Conservation (phyloP, 2,888 invertebrate genomes). For the Bimastos eiseni region DNA sequence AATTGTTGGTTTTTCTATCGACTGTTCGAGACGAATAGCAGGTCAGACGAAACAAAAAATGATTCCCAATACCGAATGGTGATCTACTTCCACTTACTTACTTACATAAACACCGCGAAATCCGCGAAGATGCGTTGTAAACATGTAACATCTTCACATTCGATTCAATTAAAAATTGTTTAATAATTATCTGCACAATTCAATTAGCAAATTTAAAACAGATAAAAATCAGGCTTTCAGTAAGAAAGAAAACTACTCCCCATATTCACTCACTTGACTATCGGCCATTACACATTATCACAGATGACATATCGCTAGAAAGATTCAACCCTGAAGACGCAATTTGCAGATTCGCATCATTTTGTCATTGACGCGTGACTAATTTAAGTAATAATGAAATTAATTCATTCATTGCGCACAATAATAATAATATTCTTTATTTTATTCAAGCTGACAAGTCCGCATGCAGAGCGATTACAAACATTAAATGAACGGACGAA, state of each 20-base stretch:
- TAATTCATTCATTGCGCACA: too few relatives aligned
- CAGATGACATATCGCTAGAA: neutral
- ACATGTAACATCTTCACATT: neutral
- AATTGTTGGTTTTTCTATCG: too few relatives aligned
- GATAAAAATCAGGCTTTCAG: neutral
- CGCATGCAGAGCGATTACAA: too few relatives aligned
- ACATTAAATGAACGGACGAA: too few relatives aligned
- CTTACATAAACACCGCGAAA: neutral
- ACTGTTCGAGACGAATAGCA: too few relatives aligned
- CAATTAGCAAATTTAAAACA: neutral
- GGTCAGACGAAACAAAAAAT: too few relatives aligned
- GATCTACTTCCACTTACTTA: neutral
- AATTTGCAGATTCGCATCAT: neutral
- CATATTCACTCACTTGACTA: neutral
- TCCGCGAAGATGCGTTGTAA: neutral
- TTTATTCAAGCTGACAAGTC: too few relatives aligned
- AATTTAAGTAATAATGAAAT: too few relatives aligned
- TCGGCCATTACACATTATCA: conserved; percentile 1
- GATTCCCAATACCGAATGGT: neutral
- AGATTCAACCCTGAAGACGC: neutral
- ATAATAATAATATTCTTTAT: too few relatives aligned
- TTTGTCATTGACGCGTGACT: too few relatives aligned
- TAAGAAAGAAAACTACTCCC: neutral
- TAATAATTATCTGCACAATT: neutral
- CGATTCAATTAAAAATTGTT: neutral